Conservation (phyloP, 2,888 invertebrate genomes). For the Erpobdella octoculata region DNA sequence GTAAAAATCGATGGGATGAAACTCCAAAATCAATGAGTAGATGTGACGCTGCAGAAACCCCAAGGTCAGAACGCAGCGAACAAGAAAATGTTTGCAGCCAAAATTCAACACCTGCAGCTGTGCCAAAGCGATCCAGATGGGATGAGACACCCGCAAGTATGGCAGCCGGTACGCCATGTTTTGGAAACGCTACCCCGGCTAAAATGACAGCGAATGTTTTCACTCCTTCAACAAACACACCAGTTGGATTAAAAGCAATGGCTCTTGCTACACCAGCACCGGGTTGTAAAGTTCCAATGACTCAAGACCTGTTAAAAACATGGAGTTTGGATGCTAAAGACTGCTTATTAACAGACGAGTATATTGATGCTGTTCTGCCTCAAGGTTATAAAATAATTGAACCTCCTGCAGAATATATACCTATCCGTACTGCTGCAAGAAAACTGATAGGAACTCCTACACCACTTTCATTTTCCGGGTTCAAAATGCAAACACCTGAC, state of each 20-base stretch:
- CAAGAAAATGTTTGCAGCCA: slow-evolving; percentile 99
- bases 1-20: slow-evolving; percentile 97
- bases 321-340: slow-evolving; percentile 95
- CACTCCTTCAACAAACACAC: slow-evolving; percentile 53
- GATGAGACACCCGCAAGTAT: slow-evolving; percentile 82
- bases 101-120: slow-evolving; percentile 83
- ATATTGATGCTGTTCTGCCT: slow-evolving; percentile 92
- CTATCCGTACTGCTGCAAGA: slow-evolving; percentile 91
- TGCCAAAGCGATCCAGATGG: slow-evolving; percentile 92
- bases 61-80: too few relatives aligned
- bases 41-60: slow-evolving; percentile 94
- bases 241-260: slow-evolving; percentile 69
- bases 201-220: slow-evolving; percentile 46
- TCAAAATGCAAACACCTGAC: slow-evolving; percentile 53
- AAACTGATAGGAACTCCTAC: slow-evolving; percentile 97
- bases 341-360: slow-evolving; percentile 88
- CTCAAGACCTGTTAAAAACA: slow-evolving; percentile 94
- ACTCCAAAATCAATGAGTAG: too few relatives aligned
- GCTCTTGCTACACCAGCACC: slow-evolving; percentile 98
- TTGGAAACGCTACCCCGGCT: slow-evolving; percentile 39
- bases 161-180: slow-evolving; percentile 51
- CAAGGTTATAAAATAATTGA: slow-evolving; percentile 81
- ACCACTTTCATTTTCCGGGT: slow-evolving; percentile 62
- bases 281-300: slow-evolving; percentile 88
- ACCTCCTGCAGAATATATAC: slow-evolving; percentile 88